These are phyloP conservation scores for Thereva unica DNA, from an alignment of 2,888 invertebrate genomes.

Conservation along the genomic window DNA sequence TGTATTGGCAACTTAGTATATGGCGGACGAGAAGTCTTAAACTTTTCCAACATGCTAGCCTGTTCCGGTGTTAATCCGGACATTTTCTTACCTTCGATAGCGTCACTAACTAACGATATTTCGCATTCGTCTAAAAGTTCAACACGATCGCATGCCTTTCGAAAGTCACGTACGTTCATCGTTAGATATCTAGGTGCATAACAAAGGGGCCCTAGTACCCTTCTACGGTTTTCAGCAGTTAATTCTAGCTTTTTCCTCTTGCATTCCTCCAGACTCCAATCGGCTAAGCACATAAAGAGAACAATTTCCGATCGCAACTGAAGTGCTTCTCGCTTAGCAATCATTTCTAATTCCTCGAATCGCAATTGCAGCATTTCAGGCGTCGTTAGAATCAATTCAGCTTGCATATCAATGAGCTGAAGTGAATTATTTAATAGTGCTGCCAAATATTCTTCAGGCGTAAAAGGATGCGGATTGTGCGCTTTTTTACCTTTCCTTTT, in stretches of 20 bases:
- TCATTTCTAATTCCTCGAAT: slow-evolving; percentile 57
- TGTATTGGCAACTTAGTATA: slow-evolving; percentile 57
- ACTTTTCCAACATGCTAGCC: slow-evolving; percentile 53
- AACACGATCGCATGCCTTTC: slow-evolving; percentile 54
- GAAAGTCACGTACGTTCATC: slow-evolving; percentile 52
- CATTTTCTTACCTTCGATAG: slow-evolving; percentile 54
- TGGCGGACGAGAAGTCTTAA: slow-evolving; percentile 54
- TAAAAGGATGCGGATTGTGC: slow-evolving; percentile 52
- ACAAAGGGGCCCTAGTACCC: slow-evolving; percentile 56
- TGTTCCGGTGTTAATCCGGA: slow-evolving; percentile 56
- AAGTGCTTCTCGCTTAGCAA: slow-evolving; percentile 55
- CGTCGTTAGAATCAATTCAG: slow-evolving; percentile 53
- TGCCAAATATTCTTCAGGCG: slow-evolving; percentile 56
- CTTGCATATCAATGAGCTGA: slow-evolving; percentile 58
- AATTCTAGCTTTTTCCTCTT: slow-evolving; percentile 53
- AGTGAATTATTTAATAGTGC: slow-evolving; percentile 56
- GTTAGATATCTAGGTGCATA: slow-evolving; percentile 54
- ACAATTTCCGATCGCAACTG: slow-evolving; percentile 55
- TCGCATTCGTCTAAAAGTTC: slow-evolving; percentile 54
- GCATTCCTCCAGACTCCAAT: slow-evolving; percentile 57
- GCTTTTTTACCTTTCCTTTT: slow-evolving; percentile 42
- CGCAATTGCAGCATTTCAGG: slow-evolving; percentile 52
- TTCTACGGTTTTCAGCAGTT: slow-evolving; percentile 54
- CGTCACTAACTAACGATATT: slow-evolving; percentile 52
- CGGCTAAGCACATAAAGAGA: slow-evolving; percentile 55